These are phyloP conservation scores for Calephelis perditalis DNA, from an alignment of 2,888 invertebrate genomes.

Conservation along the genomic window DNA sequence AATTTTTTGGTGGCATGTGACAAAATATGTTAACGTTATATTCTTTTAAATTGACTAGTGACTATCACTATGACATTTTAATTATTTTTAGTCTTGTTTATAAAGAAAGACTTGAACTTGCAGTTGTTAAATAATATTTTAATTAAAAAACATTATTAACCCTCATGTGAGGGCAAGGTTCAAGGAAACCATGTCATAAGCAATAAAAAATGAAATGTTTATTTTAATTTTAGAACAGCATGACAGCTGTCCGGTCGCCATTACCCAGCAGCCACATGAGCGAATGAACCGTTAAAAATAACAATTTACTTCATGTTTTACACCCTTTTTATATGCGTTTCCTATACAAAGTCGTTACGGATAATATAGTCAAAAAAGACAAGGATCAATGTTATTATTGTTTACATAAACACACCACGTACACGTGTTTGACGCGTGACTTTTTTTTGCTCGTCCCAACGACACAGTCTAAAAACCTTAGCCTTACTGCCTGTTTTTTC, in stretches of 20 bases:
- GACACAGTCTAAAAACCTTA: no score
- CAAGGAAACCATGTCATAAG: conserved; percentile 40
- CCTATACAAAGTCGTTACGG: conserved; percentile 54
- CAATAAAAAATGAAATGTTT: conserved; percentile 58
- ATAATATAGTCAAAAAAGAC: conserved; percentile 34
- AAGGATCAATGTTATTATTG: conserved; percentile 9
- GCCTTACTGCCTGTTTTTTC: not conserved
- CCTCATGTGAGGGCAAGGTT: conserved; percentile 4
- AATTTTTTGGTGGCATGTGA: no score
- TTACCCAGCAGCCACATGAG: conserved; percentile 51
- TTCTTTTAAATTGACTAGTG: no score
- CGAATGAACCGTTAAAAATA: conserved; percentile 69
- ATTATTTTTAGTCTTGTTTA: no score
- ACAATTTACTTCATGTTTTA: conserved; percentile 57
- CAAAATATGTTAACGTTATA: no score
- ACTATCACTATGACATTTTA: no score
- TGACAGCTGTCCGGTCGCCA: conserved; percentile 70
- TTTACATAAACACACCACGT: not conserved
- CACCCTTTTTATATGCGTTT: conserved; percentile 44
- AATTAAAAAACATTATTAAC: not conserved
- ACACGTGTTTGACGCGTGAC: not conserved
- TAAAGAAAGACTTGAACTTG: no score
- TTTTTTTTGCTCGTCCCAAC: not conserved
- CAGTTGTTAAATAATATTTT: no score
- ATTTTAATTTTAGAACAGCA: conserved; percentile 69